A percentile compares a stretch with the other conserved stretches of the same genome.
These are phyloP conservation scores for Aplidium turbinatum DNA, from an alignment of 23 tunicate genomes.

Conservation along the genomic window DNA sequence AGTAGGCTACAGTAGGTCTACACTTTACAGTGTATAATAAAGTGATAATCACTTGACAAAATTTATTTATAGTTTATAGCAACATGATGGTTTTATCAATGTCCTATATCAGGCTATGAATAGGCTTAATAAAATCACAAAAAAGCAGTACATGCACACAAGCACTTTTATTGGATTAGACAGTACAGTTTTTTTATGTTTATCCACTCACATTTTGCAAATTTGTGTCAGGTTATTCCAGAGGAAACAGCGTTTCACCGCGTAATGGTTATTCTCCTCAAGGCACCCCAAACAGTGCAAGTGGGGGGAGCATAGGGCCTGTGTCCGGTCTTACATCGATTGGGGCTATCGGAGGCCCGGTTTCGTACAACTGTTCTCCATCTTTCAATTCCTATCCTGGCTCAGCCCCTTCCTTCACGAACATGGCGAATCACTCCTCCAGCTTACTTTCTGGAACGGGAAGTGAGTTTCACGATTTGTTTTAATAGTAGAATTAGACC, in stretches of 20 bases:
- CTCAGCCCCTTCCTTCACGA: conserved; percentile 71
- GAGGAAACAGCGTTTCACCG: conserved; percentile 79
- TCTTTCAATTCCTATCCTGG: conserved; percentile 53
- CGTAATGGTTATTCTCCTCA: conserved; percentile 87
- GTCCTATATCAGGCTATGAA: no score
- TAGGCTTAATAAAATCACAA: no score
- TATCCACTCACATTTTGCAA: no score
- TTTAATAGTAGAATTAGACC: no score
- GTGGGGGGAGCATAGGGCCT: not conserved
- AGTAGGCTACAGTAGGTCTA: no score
- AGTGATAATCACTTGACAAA: no score
- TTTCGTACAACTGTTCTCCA: conserved; percentile 56
- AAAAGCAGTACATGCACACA: no score
- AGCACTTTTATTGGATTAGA: no score
- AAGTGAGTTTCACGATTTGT: no score
- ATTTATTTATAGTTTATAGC: not conserved
- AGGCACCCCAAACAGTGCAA: conserved; percentile 57
- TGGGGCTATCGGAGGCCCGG: conserved; percentile 47
- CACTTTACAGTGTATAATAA: no score
- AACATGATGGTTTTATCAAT: not conserved
- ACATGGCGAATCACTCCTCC: conserved; percentile 68
- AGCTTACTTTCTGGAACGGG: conserved; percentile 42
- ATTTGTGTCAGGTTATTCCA: conserved; percentile 76
- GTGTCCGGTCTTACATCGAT: conserved; percentile 37
- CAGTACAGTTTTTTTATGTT: no score